These are phyloP conservation scores for Pogonomyrmex barbatus DNA, from an alignment of 1,140 invertebrate species.

Conservation along the genomic window DNA sequence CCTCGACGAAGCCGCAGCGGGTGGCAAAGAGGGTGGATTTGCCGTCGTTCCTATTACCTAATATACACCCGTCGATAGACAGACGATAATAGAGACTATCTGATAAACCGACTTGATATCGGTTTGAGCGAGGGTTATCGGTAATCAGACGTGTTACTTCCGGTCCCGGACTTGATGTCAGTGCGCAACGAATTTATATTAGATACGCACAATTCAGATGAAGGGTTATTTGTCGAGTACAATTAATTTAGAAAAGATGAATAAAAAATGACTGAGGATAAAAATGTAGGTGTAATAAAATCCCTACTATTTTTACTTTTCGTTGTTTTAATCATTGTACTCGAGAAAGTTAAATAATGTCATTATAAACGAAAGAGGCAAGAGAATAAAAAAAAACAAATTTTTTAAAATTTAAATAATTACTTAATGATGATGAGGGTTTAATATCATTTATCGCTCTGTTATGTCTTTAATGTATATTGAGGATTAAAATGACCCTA, in stretches of 20 bases:
- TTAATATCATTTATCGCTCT: slow-evolving; percentile 24
- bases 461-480: background rate
- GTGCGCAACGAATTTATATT: background rate
- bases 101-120: slow-evolving; percentile 19
- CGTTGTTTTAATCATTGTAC: background rate
- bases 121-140: slow-evolving; percentile 3
- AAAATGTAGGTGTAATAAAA: slow-evolving; percentile 10
- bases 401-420: background rate
- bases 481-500: background rate
- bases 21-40: slow-evolving; percentile 47
- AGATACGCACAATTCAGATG: slow-evolving; percentile 10
- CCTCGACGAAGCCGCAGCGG: slow-evolving; percentile 63
- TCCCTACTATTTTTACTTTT: background rate
- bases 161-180: background rate
- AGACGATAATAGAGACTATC: slow-evolving; percentile 44
- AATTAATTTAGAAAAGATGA: background rate
- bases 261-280: background rate
- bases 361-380: background rate
- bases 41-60: slow-evolving; percentile 56
- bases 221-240: background rate
- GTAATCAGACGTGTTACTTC: slow-evolving; percentile 25
- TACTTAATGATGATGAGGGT: background rate
- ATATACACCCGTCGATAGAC: slow-evolving; percentile 38
- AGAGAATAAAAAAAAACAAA: background rate
- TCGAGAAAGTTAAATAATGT: background rate